Percentiles rank a stretch among this genome's conserved stretches.
Conservation (phyloP, 2,888 invertebrate genomes). For the Ophonus ardosiacus region DNA sequence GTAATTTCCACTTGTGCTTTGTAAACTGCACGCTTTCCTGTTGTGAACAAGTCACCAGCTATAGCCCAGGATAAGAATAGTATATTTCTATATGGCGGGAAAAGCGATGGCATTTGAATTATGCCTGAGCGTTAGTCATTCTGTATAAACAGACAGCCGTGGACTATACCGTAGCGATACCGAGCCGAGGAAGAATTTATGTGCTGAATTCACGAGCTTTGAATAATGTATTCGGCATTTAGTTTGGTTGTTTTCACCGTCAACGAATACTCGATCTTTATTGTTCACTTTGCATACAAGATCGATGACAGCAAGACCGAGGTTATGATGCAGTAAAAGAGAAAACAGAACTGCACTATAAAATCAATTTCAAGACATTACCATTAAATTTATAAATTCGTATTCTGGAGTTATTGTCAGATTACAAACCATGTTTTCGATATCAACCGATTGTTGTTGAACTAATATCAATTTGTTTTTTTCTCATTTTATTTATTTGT, state of each 20-base stretch:
- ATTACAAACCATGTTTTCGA: no score
- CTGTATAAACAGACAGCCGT: constrained; percentile 36
- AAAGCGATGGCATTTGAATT: constrained; percentile 53
- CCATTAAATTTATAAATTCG: no score
- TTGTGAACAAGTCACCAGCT: constrained; percentile 67
- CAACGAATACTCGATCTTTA: constrained; percentile 8
- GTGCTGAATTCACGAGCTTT: constrained; percentile 18
- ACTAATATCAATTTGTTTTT: no score
- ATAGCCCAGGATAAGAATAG: constrained; percentile 14
- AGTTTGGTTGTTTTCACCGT: constrained; percentile 41
- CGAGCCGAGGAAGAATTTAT: constrained; percentile 23
- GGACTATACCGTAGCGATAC: background rate
- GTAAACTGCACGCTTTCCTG: constrained; percentile 72
- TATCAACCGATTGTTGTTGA: no score
- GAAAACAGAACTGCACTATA: background rate
- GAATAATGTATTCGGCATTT: constrained; percentile 36
- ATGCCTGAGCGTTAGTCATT: constrained; percentile 37
- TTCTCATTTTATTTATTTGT: no score
- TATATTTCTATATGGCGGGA: background rate
- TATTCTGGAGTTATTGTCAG: no score
- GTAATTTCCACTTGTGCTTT: constrained; percentile 72
- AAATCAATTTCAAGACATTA: background rate
- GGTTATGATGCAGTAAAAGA: background rate
- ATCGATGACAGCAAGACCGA: background rate
- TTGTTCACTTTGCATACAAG: background rate